Evolutionary conservation across 2,797 vertebrate genomes (phyloP).

Genomic region (Rhinophrynus dorsalis): DNA sequence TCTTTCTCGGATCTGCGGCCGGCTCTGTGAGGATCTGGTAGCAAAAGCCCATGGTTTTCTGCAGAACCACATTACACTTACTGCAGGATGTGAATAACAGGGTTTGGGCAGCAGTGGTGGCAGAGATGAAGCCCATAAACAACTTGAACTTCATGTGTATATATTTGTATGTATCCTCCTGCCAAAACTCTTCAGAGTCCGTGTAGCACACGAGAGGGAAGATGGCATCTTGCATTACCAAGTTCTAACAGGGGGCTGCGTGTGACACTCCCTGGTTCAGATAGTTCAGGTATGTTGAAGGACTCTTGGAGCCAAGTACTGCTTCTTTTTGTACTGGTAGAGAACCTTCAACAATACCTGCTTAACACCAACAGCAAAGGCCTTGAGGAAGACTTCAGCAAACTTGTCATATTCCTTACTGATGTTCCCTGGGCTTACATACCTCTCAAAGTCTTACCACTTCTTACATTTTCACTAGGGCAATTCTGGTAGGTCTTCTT

Average conservation of each 20-base stretch:
- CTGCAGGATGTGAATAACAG: constrained; percentile 96
- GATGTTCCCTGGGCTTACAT: constrained; percentile 96
- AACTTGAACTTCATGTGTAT: constrained; percentile 99
- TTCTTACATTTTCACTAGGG: constrained; percentile 99
- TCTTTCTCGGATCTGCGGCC: constrained; percentile 91
- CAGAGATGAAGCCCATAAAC: constrained; percentile 98
- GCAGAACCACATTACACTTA: constrained; percentile 98
- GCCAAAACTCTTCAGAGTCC: constrained; percentile 97
- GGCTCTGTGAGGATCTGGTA: constrained; percentile 95
- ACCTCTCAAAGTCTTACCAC: constrained; percentile 98
- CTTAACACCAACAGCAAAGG: constrained; percentile 92
- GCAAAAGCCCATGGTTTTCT: constrained; percentile 98
- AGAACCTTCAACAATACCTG: constrained; percentile 97
- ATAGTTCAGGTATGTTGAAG: constrained; percentile 98
- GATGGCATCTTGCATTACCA: constrained; percentile 98
- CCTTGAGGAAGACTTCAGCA: constrained; percentile 97
- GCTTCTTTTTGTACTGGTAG: constrained; percentile 96
- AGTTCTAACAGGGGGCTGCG: constrained; percentile 96
- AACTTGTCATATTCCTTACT: constrained; percentile 98
- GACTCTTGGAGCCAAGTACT: constrained; percentile 95
- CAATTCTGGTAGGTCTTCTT: constrained; percentile 94
- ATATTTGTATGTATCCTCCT: constrained; percentile 98
- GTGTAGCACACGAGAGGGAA: constrained; percentile 99
- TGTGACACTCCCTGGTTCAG: constrained; percentile 98
- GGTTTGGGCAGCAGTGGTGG: constrained; percentile 95